Conservation (phyloP, 2,113 vertebrate species). For the Oceanodroma tethys region DNA sequence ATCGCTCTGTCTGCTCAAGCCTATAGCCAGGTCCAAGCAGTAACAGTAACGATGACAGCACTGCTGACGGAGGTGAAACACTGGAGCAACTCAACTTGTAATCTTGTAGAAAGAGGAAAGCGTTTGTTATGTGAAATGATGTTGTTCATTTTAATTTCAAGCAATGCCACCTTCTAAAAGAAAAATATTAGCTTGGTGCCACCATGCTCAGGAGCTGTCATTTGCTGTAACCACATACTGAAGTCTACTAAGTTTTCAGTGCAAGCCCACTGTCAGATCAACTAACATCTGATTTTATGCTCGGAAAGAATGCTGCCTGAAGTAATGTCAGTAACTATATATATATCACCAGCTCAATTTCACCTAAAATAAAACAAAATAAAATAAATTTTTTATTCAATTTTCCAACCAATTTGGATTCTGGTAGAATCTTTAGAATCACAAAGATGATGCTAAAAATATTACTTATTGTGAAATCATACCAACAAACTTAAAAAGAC, state of each 20-base stretch:
- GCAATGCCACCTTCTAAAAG: not conserved
- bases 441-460: not conserved
- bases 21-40: not conserved
- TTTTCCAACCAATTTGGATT: not conserved
- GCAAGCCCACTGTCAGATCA: not conserved
- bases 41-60: not conserved
- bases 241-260: not conserved
- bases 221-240: not conserved
- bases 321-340: not conserved
- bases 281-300: not conserved
- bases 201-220: not conserved
- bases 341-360: not conserved
- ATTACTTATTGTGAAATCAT: not conserved
- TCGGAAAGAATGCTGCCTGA: not conserved
- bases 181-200: not conserved
- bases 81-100: not conserved
- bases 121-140: not conserved
- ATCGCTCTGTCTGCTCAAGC: not conserved
- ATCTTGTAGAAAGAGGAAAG: not conserved
- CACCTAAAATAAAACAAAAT: not conserved
- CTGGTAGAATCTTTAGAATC: not conserved
- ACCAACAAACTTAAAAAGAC: not conserved
- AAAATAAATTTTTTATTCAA: not conserved
- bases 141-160: not conserved
- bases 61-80: not conserved